Evolutionary conservation across 1,140 invertebrate genomes (phyloP).

Genomic region (fruit fly (Drosophila melanogaster)): Release_6_plus_ISO1_MT NT_033777.3:13120001-13120500

Average conservation of each 20-base stretch:
- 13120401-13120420: too few relatives aligned
- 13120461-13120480: too few relatives aligned
- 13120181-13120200: slow-evolving; percentile 34
- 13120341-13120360: slow-evolving; percentile 9
- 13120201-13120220: slow-evolving; percentile 36
- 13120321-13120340: slow-evolving; percentile 6
- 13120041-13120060: slow-evolving; percentile 46
- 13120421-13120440: too few relatives aligned
- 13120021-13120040: slow-evolving; percentile 59
- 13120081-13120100: slow-evolving; percentile 66
- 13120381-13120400: too few relatives aligned
- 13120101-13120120: slow-evolving; percentile 80
- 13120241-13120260: slow-evolving; percentile 57
- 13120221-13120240: slow-evolving; percentile 68
- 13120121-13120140: slow-evolving; percentile 40
- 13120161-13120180: neutral
- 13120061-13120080: slow-evolving; percentile 74
- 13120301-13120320: slow-evolving; percentile 15
- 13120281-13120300: slow-evolving; percentile 1
- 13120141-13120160: slow-evolving; percentile 1
- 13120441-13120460: too few relatives aligned
- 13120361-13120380: neutral
- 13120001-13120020: slow-evolving; percentile 43
- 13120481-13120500: too few relatives aligned
- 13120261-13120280: slow-evolving; percentile 33